Evolutionary conservation across 2,113 vertebrate species (phyloP).

Genomic region (Struthio camelus): DNA sequence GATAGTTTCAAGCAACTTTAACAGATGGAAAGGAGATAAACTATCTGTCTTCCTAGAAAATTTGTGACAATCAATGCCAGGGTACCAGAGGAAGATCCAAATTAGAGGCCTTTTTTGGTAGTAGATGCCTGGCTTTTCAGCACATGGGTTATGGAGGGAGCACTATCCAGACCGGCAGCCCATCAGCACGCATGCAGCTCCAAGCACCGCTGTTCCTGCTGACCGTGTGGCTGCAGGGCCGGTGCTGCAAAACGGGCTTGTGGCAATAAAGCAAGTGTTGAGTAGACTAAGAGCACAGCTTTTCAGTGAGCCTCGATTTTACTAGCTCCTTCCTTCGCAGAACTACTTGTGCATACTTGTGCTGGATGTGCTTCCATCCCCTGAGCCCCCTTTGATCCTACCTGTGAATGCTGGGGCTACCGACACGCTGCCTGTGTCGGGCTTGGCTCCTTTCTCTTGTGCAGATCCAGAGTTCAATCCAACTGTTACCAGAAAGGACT

Average conservation of each 20-base stretch:
- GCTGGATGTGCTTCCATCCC: background rate
- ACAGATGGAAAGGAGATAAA: background rate
- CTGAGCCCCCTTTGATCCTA: background rate
- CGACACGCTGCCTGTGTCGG: background rate
- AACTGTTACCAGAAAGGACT: background rate
- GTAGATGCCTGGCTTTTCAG: background rate
- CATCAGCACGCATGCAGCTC: background rate
- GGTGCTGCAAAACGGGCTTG: background rate
- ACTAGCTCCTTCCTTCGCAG: background rate
- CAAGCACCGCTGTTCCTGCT: background rate
- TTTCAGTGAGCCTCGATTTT: background rate
- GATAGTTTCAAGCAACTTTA: background rate
- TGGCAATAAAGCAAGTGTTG: background rate
- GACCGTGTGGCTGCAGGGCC: background rate
- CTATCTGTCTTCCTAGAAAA: background rate
- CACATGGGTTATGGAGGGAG: background rate
- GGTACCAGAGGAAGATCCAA: background rate
- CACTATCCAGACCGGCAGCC: background rate
- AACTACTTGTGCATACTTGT: background rate
- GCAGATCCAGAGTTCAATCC: background rate
- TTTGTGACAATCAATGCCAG: background rate
- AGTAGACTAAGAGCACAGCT: background rate
- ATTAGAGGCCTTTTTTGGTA: background rate
- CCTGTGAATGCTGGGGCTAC: background rate
- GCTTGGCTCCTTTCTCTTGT: background rate